A percentile compares a stretch with the other conserved stretches of the same genome.
Conservation (phyloP, 2,888 invertebrate genomes). For the Exocentrus adspersus region DNA sequence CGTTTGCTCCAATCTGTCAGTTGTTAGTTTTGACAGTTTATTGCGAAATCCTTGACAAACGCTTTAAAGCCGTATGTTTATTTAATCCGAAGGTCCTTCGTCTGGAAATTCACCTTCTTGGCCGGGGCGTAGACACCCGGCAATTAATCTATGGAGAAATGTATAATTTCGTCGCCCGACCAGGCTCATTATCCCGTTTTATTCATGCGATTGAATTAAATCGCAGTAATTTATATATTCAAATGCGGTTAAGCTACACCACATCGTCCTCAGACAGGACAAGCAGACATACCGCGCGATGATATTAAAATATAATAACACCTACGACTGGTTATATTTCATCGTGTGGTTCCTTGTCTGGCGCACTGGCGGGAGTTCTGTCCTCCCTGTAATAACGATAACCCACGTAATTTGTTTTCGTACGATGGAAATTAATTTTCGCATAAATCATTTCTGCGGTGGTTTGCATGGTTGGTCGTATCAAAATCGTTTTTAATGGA, state of each 20-base stretch:
- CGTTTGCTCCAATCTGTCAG: too few species aligned
- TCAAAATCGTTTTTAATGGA: slow-evolving; percentile 4
- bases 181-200: slow-evolving; percentile 41
- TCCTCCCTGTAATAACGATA: slow-evolving; percentile 39
- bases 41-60: too few species aligned
- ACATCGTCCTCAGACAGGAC: slow-evolving; percentile 51
- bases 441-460: slow-evolving; percentile 41
- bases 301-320: slow-evolving; percentile 62
- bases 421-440: slow-evolving; percentile 46
- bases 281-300: too few species aligned
- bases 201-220: slow-evolving; percentile 55
- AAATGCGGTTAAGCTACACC: too few species aligned
- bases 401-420: slow-evolving; percentile 49
- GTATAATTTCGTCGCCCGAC: slow-evolving; percentile 10
- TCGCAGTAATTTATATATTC: slow-evolving; percentile 58
- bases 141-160: slow-evolving; percentile 14
- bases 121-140: background rate
- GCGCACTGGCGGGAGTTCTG: slow-evolving; percentile 37
- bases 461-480: too few species aligned
- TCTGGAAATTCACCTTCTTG: background rate
- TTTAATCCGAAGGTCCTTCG: too few species aligned
- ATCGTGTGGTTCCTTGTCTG: slow-evolving; percentile 28
- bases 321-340: slow-evolving; percentile 50
- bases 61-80: too few species aligned
- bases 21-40: too few species aligned